Evolutionary conservation across 2,113 vertebrate species (phyloP), one percentile per base, ranked within the genome.

Genomic region (Lepus timidus): DNA sequence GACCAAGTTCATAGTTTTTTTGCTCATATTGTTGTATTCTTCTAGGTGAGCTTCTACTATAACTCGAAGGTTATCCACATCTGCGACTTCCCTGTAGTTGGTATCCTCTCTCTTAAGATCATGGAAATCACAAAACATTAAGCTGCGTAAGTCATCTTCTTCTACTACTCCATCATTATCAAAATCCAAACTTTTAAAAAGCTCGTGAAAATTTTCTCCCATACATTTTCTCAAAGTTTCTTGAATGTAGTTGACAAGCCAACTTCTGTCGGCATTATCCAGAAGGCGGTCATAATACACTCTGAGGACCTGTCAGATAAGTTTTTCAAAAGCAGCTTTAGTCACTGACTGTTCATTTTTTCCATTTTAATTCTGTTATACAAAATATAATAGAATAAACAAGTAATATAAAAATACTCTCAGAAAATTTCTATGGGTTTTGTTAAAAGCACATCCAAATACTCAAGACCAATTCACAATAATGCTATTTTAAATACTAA

Each of bases 121-220:
- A 9, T 99, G 98, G 93, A 99, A 99, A 96, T 99, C 99, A 90
- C 99, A 99, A 94, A 99, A 99, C 98, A 99, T 99, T 84, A 99
- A 98, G 93, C 99, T 99, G 85, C 98, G 98, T 31, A 99, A 98
- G 85, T 99, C 99, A 70, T 99, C 99, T 93, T 99, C 99, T 9
- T 98, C 98, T 27, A 99, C 99, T 3, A 55, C 25, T 10, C 99
- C 99, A 31, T 99, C 99, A 0, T 20, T 9, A 94, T 99, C 98
- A 78, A 98, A 98, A 96, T 99, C 99, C 90, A 99, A 95, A 81
- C 96, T 97, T 33, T 97, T 94, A 91, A 99, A 99, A 44, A 99
- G 99, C 58, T 98, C 97, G 83, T 99, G 95, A 68, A 99, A 99
- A 96, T 99, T 95, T 97, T 99, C 99, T 31, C 97, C 52, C 97